Conservation (phyloP, 2,888 invertebrate species). For the Philereme vetulata region DNA sequence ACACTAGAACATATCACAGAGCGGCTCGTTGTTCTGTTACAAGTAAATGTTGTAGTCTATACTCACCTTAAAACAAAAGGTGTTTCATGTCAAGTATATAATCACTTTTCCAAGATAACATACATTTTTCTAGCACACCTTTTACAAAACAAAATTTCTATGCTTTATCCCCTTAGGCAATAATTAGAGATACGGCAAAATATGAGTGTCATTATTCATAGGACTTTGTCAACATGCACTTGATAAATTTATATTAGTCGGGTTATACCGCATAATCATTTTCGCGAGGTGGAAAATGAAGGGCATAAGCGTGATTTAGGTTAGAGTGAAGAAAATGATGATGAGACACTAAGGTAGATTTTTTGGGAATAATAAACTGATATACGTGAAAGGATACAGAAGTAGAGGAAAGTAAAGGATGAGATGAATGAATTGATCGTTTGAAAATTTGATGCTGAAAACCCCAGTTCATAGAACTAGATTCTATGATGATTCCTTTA, state of each 20-base stretch:
- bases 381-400: background rate
- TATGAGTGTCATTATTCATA: constrained; percentile 74
- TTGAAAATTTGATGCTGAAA: too few relatives aligned
- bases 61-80: too few relatives aligned
- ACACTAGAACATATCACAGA: too few relatives aligned
- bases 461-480: too few relatives aligned
- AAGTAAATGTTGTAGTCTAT: too few relatives aligned
- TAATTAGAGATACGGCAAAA: constrained; percentile 77
- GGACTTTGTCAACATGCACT: constrained; percentile 71
- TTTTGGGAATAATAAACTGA: background rate
- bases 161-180: constrained; percentile 51
- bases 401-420: too few relatives aligned
- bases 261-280: constrained; percentile 59
- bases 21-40: too few relatives aligned
- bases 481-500: too few relatives aligned
- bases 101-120: background rate
- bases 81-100: too few relatives aligned
- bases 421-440: too few relatives aligned
- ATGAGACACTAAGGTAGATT: constrained; percentile 5
- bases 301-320: constrained; percentile 15
- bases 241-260: constrained; percentile 70
- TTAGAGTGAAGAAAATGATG: constrained; percentile 6
- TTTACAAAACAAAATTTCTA: constrained; percentile 40
- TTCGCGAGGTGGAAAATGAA: constrained; percentile 35
- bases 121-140: background rate